Evolutionary conservation across 2,797 vertebrate species (phyloP).

Genomic region (Mormyrops boulengeri): DNA sequence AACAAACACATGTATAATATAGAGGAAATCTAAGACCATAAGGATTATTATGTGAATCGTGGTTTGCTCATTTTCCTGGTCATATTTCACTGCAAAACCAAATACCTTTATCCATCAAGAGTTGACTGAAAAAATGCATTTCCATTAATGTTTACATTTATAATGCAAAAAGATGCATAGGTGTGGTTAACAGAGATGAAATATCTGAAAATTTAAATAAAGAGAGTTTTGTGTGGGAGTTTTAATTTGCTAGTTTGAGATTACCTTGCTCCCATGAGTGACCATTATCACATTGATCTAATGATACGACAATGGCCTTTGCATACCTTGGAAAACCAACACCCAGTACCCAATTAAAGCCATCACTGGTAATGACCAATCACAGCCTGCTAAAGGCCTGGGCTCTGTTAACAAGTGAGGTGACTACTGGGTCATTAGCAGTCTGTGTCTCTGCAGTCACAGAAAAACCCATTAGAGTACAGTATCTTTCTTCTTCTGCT

Average conservation of each 20-base stretch:
- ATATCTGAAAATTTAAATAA: background rate
- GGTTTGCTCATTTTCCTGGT: background rate
- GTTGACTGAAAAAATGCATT: background rate
- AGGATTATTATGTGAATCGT: background rate
- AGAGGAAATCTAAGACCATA: background rate
- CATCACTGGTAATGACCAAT: constrained; percentile 68
- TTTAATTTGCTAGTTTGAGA: constrained; percentile 63
- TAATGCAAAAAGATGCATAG: background rate
- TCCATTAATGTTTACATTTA: background rate
- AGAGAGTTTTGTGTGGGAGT: constrained; percentile 33
- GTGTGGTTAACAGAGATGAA: background rate
- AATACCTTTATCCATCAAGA: background rate
- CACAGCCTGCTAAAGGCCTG: constrained; percentile 57
- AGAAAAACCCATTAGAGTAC: constrained; percentile 47
- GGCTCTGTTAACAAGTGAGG: constrained; percentile 38
- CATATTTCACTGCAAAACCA: background rate
- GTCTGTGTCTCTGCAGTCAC: constrained; percentile 42
- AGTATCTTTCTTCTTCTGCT: constrained; percentile 48
- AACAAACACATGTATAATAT: background rate
- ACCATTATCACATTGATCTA: constrained; percentile 65
- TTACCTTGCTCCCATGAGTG: constrained; percentile 63
- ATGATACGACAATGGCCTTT: constrained; percentile 62
- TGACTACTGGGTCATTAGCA: constrained; percentile 55
- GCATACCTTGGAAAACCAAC: constrained; percentile 64
- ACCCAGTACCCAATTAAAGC: constrained; percentile 70